phyloP scores from a whole-genome alignment of 2,888 invertebrate species.

The Limnephilus rhombicus region DNA sequence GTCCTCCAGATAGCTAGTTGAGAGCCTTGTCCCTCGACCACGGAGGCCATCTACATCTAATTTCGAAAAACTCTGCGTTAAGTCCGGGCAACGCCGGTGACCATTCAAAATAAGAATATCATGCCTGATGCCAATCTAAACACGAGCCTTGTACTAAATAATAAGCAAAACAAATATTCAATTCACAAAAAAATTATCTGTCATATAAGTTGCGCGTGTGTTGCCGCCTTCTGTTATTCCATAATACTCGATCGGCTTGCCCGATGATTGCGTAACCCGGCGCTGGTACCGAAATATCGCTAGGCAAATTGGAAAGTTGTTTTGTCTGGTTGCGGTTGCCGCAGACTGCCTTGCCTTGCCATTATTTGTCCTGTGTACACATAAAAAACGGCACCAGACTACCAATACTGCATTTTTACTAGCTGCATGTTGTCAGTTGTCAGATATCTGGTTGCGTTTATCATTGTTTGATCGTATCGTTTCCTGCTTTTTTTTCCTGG shows the following conservation, averaged over 20 bases:
- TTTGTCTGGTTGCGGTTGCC: conserved; percentile 19
- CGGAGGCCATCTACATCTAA: too few relatives aligned
- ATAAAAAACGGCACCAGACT: neutral
- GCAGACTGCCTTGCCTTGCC: conserved; percentile 5
- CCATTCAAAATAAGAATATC: too few relatives aligned
- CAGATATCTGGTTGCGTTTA: too few relatives aligned
- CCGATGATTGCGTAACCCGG: neutral
- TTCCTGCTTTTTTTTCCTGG: too few relatives aligned
- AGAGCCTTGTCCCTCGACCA: too few relatives aligned
- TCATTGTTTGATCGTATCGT: too few relatives aligned
- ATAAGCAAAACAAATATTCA: too few relatives aligned
- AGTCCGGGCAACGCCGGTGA: too few relatives aligned
- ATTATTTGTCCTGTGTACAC: neutral
- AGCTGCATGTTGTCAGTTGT: neutral
- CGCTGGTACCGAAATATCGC: conserved; percentile 37
- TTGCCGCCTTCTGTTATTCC: neutral
- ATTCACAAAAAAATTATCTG: neutral
- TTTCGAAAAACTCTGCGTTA: too few relatives aligned
- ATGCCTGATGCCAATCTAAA: too few relatives aligned
- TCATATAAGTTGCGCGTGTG: neutral
- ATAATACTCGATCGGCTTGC: neutral
- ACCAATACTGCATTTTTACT: neutral
- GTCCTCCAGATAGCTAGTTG: neutral
- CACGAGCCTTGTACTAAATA: too few relatives aligned
- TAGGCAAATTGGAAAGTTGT: conserved; percentile 49